These are phyloP conservation scores for Dasypogon diadema DNA, from an alignment of 2,888 invertebrate genomes.

Conservation along the genomic window DNA sequence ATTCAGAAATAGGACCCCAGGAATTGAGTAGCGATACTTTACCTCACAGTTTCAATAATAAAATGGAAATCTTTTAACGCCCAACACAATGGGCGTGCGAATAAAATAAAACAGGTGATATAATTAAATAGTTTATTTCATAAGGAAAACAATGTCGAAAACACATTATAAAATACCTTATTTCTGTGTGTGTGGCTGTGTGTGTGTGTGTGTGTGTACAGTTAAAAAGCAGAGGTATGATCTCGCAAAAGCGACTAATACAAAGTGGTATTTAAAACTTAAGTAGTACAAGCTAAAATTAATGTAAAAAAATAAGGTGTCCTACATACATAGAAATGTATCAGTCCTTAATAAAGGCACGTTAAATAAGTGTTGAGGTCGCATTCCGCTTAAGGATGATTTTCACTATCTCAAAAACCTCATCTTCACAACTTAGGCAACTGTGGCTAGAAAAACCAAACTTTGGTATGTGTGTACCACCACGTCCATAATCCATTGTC, in stretches of 20 bases:
- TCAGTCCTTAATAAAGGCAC: conserved; percentile 46
- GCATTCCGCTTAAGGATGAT: neutral
- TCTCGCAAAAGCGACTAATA: conserved; percentile 45
- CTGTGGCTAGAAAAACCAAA: neutral
- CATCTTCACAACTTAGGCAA: neutral
- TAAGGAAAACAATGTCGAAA: conserved; percentile 29
- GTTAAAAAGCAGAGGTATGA: conserved; percentile 47
- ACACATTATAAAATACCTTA: conserved; percentile 26
- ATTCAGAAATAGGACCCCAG: too few species aligned
- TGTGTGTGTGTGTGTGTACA: too few species aligned
- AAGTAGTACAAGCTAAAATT: conserved; percentile 35
- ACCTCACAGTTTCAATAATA: too few species aligned
- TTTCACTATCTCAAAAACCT: neutral
- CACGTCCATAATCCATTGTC: neutral
- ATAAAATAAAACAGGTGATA: neutral
- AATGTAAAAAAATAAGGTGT: conserved; percentile 33
- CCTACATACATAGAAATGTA: conserved; percentile 18
- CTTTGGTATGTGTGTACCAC: conserved; percentile 27
- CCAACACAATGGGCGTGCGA: too few species aligned
- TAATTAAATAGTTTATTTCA: neutral
- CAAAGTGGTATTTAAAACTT: conserved; percentile 35
- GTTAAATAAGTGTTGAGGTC: conserved; percentile 27
- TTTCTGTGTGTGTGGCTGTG: too few species aligned
- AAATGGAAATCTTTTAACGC: too few species aligned
- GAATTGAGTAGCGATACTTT: too few species aligned